These are phyloP conservation scores for Pantherophis vulpinus DNA, from an alignment of 2,797 vertebrate genomes.

Conservation along the genomic window DNA sequence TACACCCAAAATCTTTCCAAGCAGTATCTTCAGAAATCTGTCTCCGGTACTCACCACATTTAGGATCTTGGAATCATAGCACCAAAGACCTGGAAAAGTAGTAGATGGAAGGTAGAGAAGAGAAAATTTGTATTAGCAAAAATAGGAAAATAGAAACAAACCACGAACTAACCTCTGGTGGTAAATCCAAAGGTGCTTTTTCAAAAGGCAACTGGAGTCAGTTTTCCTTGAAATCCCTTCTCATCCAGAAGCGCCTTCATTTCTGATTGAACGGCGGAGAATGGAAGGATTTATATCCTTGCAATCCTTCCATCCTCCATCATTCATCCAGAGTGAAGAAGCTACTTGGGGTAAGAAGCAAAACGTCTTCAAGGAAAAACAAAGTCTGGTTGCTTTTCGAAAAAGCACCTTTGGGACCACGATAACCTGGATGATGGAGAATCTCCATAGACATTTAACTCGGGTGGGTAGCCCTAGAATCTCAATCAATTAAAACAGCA, in stretches of 20 bases:
- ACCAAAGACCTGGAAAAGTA: slow-evolving; percentile 58
- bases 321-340: neutral
- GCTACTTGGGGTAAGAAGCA: neutral
- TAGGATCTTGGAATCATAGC: slow-evolving; percentile 62
- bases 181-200: neutral
- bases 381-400: too few relatives aligned
- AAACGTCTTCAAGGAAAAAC: neutral
- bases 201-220: neutral
- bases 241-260: neutral
- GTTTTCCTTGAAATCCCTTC: neutral
- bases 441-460: too few relatives aligned
- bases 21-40: neutral
- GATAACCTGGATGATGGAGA: too few relatives aligned
- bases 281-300: neutral
- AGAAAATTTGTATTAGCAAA: neutral
- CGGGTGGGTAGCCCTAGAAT: too few relatives aligned
- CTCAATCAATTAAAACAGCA: too few relatives aligned
- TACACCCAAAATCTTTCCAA: neutral
- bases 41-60: slow-evolving; percentile 59
- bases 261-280: neutral
- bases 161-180: neutral
- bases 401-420: neutral
- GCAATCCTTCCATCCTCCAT: neutral
- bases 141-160: neutral
- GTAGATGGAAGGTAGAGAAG: neutral